Percentiles rank a stretch among this genome's conserved stretches.
Evolutionary conservation across 2,888 invertebrate species (phyloP).

Genomic region (Perithous albicinctus): DNA sequence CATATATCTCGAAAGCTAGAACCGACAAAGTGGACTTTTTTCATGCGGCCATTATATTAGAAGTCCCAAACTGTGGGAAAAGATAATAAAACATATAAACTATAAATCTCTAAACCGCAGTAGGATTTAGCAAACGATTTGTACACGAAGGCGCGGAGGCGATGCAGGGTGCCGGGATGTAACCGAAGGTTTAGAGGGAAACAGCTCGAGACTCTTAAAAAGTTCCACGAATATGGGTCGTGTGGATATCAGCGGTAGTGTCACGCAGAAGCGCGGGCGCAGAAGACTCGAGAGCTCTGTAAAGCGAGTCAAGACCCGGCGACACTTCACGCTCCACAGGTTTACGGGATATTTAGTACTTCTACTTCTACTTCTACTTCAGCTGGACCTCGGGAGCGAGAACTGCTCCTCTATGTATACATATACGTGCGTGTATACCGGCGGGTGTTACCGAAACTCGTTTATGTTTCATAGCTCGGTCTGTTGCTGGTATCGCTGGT

Average conservation of each 20-base stretch:
- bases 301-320: conserved; percentile 47
- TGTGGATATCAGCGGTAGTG: conserved; percentile 4
- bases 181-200: background rate
- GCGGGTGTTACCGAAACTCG: conserved; percentile 61
- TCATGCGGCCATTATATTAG: too few relatives aligned
- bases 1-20: too few relatives aligned
- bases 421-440: conserved; percentile 29
- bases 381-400: conserved; percentile 21
- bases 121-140: conserved; percentile 9
- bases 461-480: conserved; percentile 62
- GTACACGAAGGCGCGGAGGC: background rate
- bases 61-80: background rate
- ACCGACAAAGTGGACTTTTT: too few relatives aligned
- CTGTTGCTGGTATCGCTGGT: conserved; percentile 3
- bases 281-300: background rate
- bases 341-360: conserved; percentile 62
- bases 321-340: conserved; percentile 53
- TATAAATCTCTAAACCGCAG: conserved; percentile 2
- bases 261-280: background rate
- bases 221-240: conserved; percentile 22
- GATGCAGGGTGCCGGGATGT: conserved; percentile 2
- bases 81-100: conserved; percentile 13
- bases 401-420: background rate
- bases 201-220: conserved; percentile 7
- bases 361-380: conserved; percentile 23